Conservation (phyloP, 2,888 invertebrate genomes). For the Halictus ligatus region DNA sequence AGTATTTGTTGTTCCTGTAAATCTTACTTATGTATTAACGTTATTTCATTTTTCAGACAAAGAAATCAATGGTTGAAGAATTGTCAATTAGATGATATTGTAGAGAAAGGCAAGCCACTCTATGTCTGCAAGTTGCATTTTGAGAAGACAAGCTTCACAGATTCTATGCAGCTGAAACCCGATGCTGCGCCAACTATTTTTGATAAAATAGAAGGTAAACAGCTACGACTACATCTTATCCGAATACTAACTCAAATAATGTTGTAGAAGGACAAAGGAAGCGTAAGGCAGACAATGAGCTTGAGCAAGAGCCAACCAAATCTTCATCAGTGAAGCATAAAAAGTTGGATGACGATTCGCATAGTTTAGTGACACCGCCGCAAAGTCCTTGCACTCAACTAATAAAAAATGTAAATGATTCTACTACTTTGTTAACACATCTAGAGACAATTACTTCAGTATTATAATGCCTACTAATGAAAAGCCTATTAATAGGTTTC, state of each 20-base stretch:
- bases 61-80: slow-evolving; percentile 65
- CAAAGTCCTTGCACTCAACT: slow-evolving; percentile 47
- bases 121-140: slow-evolving; percentile 73
- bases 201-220: slow-evolving; percentile 59
- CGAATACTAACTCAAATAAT: background rate
- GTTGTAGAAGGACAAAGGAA: slow-evolving; percentile 50
- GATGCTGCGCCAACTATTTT: slow-evolving; percentile 68
- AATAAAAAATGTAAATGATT: slow-evolving; percentile 46
- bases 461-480: too few species aligned
- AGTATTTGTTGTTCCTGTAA: slow-evolving; percentile 34
- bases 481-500: too few species aligned
- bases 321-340: slow-evolving; percentile 45
- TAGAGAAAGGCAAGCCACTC: slow-evolving; percentile 15
- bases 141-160: slow-evolving; percentile 57
- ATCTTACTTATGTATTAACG: background rate
- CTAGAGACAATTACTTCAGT: background rate
- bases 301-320: slow-evolving; percentile 6
- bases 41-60: slow-evolving; percentile 50
- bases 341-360: slow-evolving; percentile 54
- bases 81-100: slow-evolving; percentile 44
- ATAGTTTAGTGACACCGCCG: slow-evolving; percentile 41
- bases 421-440: background rate
- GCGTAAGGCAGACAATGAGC: slow-evolving; percentile 29
- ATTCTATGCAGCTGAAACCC: slow-evolving; percentile 54
- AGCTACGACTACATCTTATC: background rate